Conservation (phyloP, 2,113 vertebrate genomes). For the Scomber japonicus region DNA sequence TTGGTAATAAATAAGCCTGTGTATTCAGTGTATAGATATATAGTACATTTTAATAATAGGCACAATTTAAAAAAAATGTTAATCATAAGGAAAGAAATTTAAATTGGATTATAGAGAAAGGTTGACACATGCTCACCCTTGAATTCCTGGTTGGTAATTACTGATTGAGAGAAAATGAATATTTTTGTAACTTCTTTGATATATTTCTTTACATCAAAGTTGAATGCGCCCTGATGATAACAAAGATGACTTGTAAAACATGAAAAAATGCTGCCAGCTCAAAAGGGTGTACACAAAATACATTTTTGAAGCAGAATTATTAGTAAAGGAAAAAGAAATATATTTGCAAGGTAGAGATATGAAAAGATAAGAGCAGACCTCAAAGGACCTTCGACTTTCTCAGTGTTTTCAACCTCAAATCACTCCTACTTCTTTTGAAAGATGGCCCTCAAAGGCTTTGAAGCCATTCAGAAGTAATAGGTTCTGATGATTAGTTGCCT, state of each 20-base stretch:
- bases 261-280: background rate
- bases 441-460: background rate
- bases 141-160: too few relatives aligned
- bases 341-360: background rate
- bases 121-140: too few relatives aligned
- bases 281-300: background rate
- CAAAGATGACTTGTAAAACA: background rate
- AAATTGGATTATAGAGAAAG: too few relatives aligned
- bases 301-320: background rate
- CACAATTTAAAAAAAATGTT: too few relatives aligned
- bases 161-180: background rate
- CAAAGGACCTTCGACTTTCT: constrained; percentile 11
- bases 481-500: constrained; percentile 31
- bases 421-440: background rate
- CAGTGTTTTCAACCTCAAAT: constrained; percentile 39
- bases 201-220: background rate
- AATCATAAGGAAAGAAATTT: too few relatives aligned
- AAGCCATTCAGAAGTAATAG: constrained; percentile 28
- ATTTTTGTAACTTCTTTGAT: background rate
- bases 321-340: constrained; percentile 19
- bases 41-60: too few relatives aligned
- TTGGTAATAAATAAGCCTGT: too few relatives aligned
- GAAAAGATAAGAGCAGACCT: constrained; percentile 35
- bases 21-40: too few relatives aligned
- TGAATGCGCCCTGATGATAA: background rate